Base-by-base conservation (phyloP, 1,140 invertebrate species). In the Diprion similis region DNA sequence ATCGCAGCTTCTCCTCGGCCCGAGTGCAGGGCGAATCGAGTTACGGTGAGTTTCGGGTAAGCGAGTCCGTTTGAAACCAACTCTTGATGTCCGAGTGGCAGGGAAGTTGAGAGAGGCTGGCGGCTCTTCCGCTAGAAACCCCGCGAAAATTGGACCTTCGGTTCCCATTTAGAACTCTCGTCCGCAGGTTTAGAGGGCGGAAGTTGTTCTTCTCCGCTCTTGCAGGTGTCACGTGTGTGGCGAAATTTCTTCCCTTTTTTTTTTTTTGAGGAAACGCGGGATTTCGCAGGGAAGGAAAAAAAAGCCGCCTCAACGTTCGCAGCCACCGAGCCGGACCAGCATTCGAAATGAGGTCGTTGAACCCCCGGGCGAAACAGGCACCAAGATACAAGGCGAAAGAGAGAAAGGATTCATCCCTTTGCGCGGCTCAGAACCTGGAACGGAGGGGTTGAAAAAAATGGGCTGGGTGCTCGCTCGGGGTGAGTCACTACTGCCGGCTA, bases 371-470 rank as follows among this genome's bases (percentile, higher is more conserved):
- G 66, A 68, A 15, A 18, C 13, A 45, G 37, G 66, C 66, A 18
- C 66, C 18, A 68, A 73, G 71, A 65, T 66, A 70, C 68, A 70
- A 80, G 71, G 24, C 24, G 64, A 77, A 81, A 79, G 80, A 75
- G 78, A 80, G 82, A 84, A 83, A 84, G 82, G 83, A 84, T 84
- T 76, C 79, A 78, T 81, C 82, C 82, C 82, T 81, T 77, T 73
- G 75, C 78, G 75, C 78, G 78, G 80, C 82, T 78, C 78, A 77
- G 80, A 79, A 76, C 79, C 24, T 17, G 51, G 51, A 79, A 75
- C 73, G 76, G 82, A 71, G 81, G 83, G 83, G 81, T 81, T 81
- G 79, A 79, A 83, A 82, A 83, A 84, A 83, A 83, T 83, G 80
- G 75, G 80, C 82, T 82, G 81, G 81, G 81, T 9, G 51, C 51